These are phyloP conservation scores for Trichogramma dendrolimi DNA, from an alignment of 2,888 invertebrate genomes.

Conservation along the genomic window DNA sequence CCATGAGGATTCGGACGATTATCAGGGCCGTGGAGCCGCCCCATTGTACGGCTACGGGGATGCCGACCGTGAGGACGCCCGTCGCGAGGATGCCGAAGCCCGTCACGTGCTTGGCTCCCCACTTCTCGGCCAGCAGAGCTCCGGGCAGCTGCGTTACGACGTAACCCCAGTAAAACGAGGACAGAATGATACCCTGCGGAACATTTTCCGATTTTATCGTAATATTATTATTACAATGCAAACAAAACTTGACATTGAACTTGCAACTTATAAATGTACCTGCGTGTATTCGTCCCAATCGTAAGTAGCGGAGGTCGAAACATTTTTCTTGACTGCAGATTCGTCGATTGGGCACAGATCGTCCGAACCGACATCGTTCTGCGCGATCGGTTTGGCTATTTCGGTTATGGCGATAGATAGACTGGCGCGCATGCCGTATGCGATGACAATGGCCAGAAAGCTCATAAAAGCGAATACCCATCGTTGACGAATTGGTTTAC, in stretches of 20 bases:
- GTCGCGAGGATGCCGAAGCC: slow-evolving; percentile 74
- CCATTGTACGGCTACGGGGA: slow-evolving; percentile 66
- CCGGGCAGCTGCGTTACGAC: slow-evolving; percentile 75
- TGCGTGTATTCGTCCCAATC: slow-evolving; percentile 4
- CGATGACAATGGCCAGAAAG: slow-evolving; percentile 63
- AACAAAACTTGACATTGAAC: neutral
- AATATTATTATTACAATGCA: neutral
- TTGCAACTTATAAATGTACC: neutral
- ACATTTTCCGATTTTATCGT: neutral
- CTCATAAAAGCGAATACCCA: slow-evolving; percentile 56
- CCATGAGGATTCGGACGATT: slow-evolving; percentile 67
- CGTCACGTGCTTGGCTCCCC: slow-evolving; percentile 77
- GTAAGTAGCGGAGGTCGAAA: neutral
- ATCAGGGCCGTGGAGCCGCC: slow-evolving; percentile 67
- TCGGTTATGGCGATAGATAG: slow-evolving; percentile 66
- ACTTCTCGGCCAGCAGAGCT: slow-evolving; percentile 69
- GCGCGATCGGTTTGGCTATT: slow-evolving; percentile 52
- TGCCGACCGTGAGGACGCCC: slow-evolving; percentile 71
- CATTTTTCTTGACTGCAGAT: neutral
- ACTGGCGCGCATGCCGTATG: slow-evolving; percentile 67
- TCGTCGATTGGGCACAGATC: slow-evolving; percentile 15
- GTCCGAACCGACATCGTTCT: slow-evolving; percentile 3
- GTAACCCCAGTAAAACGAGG: slow-evolving; percentile 78
- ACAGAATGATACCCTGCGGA: slow-evolving; percentile 66
- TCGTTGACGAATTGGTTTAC: slow-evolving; percentile 13